Conservation (phyloP, 2,113 vertebrate species). For the Tetrax tetrax region DNA sequence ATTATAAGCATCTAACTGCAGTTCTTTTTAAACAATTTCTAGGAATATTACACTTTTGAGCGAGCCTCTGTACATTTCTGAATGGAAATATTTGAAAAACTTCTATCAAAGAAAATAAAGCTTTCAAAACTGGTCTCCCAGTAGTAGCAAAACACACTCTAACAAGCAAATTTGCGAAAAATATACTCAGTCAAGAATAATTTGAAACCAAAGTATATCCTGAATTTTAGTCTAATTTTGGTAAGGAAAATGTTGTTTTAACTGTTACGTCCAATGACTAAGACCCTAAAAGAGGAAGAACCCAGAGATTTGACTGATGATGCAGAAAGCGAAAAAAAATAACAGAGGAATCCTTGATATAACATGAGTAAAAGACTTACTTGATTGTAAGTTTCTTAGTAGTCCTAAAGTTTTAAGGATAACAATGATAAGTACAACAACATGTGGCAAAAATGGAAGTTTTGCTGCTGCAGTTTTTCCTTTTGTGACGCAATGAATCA, state of each 20-base stretch:
- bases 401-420: neutral
- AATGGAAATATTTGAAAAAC: neutral
- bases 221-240: neutral
- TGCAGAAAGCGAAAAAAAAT: neutral
- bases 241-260: neutral
- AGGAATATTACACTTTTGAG: neutral
- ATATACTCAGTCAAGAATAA: neutral
- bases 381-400: neutral
- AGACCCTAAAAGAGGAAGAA: neutral
- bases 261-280: neutral
- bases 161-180: neutral
- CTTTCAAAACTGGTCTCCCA: neutral
- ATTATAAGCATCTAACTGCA: neutral
- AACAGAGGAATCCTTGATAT: neutral
- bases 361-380: neutral
- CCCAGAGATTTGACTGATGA: neutral
- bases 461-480: neutral
- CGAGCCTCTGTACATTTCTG: neutral
- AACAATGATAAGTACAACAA: neutral
- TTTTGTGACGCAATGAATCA: neutral
- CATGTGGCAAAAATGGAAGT: neutral
- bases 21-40: neutral
- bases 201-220: neutral
- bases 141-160: neutral
- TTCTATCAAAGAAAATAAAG: neutral